These are phyloP conservation scores for Helobdella robusta DNA, from an alignment of 2,888 invertebrate genomes.

Conservation along the genomic window DNA sequence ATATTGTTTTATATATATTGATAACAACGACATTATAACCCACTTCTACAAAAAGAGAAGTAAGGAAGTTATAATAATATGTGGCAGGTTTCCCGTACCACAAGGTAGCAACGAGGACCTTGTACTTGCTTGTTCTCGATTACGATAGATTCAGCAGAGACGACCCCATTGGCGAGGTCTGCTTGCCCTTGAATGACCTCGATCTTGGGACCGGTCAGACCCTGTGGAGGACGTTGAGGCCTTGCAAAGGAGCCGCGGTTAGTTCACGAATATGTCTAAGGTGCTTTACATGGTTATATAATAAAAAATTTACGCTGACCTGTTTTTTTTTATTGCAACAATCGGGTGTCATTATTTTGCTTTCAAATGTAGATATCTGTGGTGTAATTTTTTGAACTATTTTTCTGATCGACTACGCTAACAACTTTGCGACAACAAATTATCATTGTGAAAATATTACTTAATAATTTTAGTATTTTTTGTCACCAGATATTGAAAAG, in stretches of 20 bases:
- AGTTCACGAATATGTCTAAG: slow-evolving; percentile 32
- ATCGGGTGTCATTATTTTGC: no score
- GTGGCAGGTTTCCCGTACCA: slow-evolving; percentile 46
- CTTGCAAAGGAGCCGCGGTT: slow-evolving; percentile 48
- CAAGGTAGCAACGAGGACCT: slow-evolving; percentile 45
- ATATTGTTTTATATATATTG: background rate
- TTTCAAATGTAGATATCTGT: no score
- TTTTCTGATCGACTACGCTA: no score
- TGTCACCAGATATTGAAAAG: no score
- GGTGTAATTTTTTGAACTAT: no score
- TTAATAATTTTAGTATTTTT: no score
- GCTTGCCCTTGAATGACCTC: slow-evolving; percentile 36
- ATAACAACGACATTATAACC: background rate
- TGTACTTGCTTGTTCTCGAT: slow-evolving; percentile 48
- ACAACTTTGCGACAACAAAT: no score
- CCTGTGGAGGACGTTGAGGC: slow-evolving; percentile 45
- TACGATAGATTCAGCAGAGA: slow-evolving; percentile 40
- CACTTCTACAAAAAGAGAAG: background rate
- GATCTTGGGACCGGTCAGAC: slow-evolving; percentile 43
- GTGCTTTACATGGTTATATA: background rate
- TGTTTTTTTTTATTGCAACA: no score
- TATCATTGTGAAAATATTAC: no score
- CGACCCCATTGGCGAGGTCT: slow-evolving; percentile 37
- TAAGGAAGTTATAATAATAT: background rate
- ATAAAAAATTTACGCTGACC: no score